Conservation (phyloP, 2,113 vertebrate species). For the cattle (Bos taurus) region ARS-UCD2.0 NC_037331.1:58756001-58756500, state of each 20-base stretch:
- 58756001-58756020: background rate
- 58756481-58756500: background rate
- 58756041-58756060: background rate
- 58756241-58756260: background rate
- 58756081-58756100: background rate
- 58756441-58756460: background rate
- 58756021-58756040: background rate
- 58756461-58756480: background rate
- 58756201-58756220: background rate
- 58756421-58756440: background rate
- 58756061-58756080: background rate
- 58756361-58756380: background rate
- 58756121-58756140: background rate
- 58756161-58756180: background rate
- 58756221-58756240: background rate
- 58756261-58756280: background rate
- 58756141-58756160: background rate
- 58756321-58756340: accelerated
- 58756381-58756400: background rate
- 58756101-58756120: background rate
- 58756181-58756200: background rate
- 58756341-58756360: background rate
- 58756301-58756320: background rate
- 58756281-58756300: background rate
- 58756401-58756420: background rate